Evolutionary conservation across 2,797 vertebrate species (phyloP).

Genomic region (Anabacerthia variegaticeps): DNA sequence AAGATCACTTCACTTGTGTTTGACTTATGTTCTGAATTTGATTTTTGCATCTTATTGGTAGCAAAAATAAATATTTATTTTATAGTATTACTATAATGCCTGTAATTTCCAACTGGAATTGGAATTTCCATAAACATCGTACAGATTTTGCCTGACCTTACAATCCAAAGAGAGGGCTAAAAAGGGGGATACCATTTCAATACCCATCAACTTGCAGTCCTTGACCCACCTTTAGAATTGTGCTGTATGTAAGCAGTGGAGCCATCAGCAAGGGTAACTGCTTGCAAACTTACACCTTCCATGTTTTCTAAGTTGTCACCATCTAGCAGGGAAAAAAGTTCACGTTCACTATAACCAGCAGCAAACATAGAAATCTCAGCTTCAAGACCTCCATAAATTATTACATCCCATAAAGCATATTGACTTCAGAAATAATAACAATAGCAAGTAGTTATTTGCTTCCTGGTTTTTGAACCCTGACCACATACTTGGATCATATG

Average conservation of each 20-base stretch:
- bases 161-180: neutral
- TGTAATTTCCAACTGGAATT: neutral
- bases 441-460: neutral
- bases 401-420: neutral
- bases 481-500: neutral
- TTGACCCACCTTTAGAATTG: conserved; percentile 87
- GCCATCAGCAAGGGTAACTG: conserved; percentile 95
- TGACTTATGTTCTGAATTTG: neutral
- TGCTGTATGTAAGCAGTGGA: conserved; percentile 98
- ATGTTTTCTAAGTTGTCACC: conserved; percentile 94
- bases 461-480: neutral
- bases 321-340: conserved; percentile 77
- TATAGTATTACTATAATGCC: neutral
- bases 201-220: neutral
- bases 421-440: neutral
- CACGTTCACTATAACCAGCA: neutral
- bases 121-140: neutral
- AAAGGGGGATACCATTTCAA: neutral
- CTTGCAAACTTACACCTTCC: conserved; percentile 97
- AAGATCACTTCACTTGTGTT: neutral
- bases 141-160: neutral
- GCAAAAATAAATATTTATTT: neutral
- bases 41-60: neutral
- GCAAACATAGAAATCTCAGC: neutral
- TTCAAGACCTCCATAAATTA: neutral